Conservation (phyloP, 2,113 vertebrate species). For the Myodes glareolus region DNA sequence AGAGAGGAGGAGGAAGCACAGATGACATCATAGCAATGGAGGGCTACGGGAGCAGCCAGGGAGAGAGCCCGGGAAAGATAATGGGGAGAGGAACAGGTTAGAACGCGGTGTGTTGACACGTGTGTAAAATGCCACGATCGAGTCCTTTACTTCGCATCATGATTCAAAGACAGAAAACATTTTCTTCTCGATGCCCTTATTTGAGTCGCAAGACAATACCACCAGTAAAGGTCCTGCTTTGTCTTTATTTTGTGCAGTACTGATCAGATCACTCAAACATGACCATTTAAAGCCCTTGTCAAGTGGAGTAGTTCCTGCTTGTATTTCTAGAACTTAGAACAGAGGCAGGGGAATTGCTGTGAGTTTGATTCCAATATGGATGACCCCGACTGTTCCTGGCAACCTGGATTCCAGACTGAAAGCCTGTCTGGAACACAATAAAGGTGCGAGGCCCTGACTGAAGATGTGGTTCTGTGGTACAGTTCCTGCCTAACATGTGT, state of each 20-base stretch:
- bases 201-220: neutral
- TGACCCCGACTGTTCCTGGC: neutral
- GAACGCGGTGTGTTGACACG: fast-evolving
- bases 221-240: neutral
- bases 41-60: too few species aligned
- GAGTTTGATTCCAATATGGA: neutral
- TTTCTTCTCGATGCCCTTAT: neutral
- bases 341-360: neutral
- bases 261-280: neutral
- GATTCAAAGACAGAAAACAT: neutral
- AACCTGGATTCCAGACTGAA: neutral
- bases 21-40: neutral
- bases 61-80: too few species aligned
- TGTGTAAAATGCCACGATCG: neutral
- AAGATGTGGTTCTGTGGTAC: neutral
- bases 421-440: neutral
- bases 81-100: neutral
- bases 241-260: neutral
- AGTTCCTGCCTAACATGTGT: neutral
- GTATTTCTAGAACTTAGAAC: neutral
- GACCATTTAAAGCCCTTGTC: neutral
- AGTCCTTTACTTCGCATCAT: neutral
- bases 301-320: neutral
- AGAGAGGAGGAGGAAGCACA: neutral
- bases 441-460: too few species aligned